A percentile compares a stretch with the other conserved stretches of the same genome.
These are phyloP conservation scores for Stenopsyche tienmushanensis DNA, from an alignment of 1,140 invertebrate species.

Conservation along the genomic window DNA sequence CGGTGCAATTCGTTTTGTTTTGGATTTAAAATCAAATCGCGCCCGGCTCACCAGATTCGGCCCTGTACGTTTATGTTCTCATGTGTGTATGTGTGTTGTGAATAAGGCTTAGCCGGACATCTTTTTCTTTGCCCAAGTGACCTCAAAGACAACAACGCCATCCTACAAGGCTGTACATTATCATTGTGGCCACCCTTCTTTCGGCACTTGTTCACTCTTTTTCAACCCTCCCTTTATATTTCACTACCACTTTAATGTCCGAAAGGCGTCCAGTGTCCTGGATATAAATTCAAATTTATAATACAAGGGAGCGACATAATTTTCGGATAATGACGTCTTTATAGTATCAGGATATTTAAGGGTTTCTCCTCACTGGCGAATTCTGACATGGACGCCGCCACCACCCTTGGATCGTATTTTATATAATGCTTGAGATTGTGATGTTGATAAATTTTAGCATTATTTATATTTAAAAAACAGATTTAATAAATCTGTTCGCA, in stretches of 20 bases:
- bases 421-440: too few species aligned
- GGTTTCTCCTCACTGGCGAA: neutral
- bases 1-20: too few species aligned
- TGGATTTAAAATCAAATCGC: too few species aligned
- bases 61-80: too few species aligned
- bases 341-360: conserved; percentile 15
- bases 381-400: neutral
- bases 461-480: too few species aligned
- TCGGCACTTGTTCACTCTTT: neutral
- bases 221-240: neutral
- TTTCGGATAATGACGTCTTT: conserved; percentile 38
- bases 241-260: conserved; percentile 11
- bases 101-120: too few species aligned
- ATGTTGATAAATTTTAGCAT: too few species aligned
- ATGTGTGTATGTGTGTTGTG: too few species aligned
- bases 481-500: too few species aligned
- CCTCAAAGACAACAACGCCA: neutral
- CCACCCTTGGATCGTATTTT: neutral
- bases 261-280: conserved; percentile 9
- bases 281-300: conserved; percentile 37
- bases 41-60: too few species aligned
- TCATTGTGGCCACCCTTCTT: neutral
- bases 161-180: neutral
- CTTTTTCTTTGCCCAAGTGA: too few species aligned
- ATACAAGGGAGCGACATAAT: conserved; percentile 35